Percentiles rank a stretch among this genome's conserved stretches.
These are phyloP conservation scores for Chrysomela aeneicollis DNA, from an alignment of 2,888 invertebrate genomes.

Conservation along the genomic window DNA sequence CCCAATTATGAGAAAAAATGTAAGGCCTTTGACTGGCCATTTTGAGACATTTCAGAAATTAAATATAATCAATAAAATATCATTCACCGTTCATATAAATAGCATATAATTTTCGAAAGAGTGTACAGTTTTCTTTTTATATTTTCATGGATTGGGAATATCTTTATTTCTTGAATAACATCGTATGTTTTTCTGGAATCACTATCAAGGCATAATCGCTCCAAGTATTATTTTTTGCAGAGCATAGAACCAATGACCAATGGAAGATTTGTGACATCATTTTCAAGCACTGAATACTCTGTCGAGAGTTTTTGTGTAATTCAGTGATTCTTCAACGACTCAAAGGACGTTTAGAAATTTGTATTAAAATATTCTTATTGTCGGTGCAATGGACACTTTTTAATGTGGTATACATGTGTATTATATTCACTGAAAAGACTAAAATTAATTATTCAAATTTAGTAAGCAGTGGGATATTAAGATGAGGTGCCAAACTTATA, in stretches of 20 bases:
- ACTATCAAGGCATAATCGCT: not conserved
- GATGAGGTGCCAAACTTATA: constrained; percentile 46
- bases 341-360: constrained; percentile 56
- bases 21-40: no score
- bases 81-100: no score
- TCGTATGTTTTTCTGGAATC: no score
- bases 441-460: constrained; percentile 36
- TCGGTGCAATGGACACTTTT: constrained; percentile 52
- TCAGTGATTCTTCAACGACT: constrained; percentile 42
- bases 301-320: constrained; percentile 31
- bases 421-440: constrained; percentile 36
- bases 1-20: no score
- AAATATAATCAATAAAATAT: no score
- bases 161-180: no score
- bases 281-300: constrained; percentile 11
- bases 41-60: no score
- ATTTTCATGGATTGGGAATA: no score
- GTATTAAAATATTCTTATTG: constrained; percentile 45
- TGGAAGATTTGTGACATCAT: not conserved
- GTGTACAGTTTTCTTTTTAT: no score
- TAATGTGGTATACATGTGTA: constrained; percentile 55
- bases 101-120: no score
- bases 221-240: not conserved
- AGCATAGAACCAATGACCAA: not conserved
- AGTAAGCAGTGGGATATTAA: constrained; percentile 42